phyloP scores from a whole-genome alignment of 2,113 vertebrate genomes.

The Chrysochloris asiatica region DNA sequence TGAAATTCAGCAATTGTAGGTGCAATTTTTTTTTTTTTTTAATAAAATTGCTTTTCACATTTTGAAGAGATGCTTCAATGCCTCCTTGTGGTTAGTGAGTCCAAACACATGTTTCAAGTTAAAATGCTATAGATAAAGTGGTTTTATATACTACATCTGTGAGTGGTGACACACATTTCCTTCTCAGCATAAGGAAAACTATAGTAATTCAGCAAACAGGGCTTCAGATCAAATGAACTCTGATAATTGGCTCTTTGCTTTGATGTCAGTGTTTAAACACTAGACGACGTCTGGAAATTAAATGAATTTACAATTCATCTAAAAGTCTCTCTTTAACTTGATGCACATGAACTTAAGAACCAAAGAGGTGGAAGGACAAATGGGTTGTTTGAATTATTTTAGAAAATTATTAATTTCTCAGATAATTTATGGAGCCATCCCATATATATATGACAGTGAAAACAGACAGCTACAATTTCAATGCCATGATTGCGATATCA shows the following conservation, averaged over 20 bases:
- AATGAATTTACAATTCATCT: conserved; percentile 63
- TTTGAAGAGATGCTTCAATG: conserved; percentile 79
- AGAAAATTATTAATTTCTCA: conserved; percentile 61
- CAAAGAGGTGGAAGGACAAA: conserved; percentile 42
- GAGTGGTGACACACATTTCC: conserved; percentile 48
- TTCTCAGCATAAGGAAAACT: conserved; percentile 67
- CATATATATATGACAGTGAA: not conserved
- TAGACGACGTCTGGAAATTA: conserved; percentile 59
- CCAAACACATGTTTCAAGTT: conserved; percentile 77
- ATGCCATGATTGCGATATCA: not conserved
- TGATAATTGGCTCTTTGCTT: conserved; percentile 72
- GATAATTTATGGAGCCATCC: conserved; percentile 15
- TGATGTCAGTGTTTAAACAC: conserved; percentile 75
- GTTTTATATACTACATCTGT: conserved; percentile 45
- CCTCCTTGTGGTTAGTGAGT: conserved; percentile 80
- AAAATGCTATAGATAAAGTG: conserved; percentile 57
- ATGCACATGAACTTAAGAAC: conserved; percentile 30
- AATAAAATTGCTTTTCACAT: conserved; percentile 64
- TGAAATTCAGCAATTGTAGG: conserved; percentile 39
- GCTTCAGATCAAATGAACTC: conserved; percentile 70
- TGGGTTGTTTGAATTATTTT: conserved; percentile 38
- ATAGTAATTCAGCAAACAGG: conserved; percentile 54
- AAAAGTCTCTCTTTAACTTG: conserved; percentile 50
- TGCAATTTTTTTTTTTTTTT: conserved; percentile 22
- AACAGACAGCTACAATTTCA: not conserved